Evolutionary conservation across 2,888 invertebrate genomes (phyloP).

Genomic region (Apeira syringaria): DNA sequence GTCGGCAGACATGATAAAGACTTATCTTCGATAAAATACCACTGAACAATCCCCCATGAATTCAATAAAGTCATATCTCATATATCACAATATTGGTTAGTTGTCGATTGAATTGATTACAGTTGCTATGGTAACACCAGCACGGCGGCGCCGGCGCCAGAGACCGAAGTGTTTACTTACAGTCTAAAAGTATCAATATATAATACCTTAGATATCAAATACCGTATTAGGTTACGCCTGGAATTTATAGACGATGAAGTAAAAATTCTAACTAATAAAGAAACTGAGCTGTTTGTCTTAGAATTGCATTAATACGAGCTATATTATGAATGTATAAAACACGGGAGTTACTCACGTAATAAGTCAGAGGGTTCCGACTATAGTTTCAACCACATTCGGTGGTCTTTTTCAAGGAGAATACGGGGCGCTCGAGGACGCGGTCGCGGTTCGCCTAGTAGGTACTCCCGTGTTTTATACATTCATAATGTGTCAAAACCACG

Average conservation of each 20-base stretch:
- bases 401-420: too few species aligned
- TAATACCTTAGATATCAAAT: slow-evolving; percentile 15
- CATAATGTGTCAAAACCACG: too few species aligned
- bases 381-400: too few species aligned
- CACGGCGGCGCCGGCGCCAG: slow-evolving; percentile 12
- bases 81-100: slow-evolving; percentile 1
- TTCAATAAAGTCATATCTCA: slow-evolving; percentile 3
- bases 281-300: too few species aligned
- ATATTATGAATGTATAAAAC: too few species aligned
- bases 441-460: too few species aligned
- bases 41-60: not conserved
- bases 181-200: slow-evolving; percentile 21
- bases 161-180: slow-evolving; percentile 13
- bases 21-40: not conserved
- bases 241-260: slow-evolving; percentile 6
- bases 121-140: slow-evolving; percentile 17
- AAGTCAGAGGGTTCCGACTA: too few species aligned
- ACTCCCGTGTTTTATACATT: too few species aligned
- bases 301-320: too few species aligned
- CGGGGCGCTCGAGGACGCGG: too few species aligned
- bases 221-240: slow-evolving; percentile 13
- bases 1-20: not conserved
- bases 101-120: slow-evolving; percentile 11
- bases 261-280: too few species aligned
- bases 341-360: too few species aligned